Evolutionary conservation across 1,140 invertebrate species (phyloP).

Genomic region (Trichogramma pretiosum): DNA sequence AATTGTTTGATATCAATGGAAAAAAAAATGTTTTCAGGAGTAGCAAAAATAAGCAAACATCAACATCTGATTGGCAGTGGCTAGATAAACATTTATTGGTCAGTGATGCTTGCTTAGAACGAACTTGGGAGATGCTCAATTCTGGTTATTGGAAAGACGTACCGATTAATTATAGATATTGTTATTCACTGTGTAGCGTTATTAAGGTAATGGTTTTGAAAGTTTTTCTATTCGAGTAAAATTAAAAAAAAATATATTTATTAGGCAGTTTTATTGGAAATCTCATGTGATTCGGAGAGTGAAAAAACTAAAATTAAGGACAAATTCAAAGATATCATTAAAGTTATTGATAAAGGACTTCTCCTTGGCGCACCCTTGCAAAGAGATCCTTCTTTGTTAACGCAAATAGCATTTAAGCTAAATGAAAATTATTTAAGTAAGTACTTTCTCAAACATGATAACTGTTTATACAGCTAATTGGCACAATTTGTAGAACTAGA

Average conservation of each 20-base stretch:
- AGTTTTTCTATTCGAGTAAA: too few species aligned
- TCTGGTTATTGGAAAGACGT: conserved; percentile 80
- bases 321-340: conserved; percentile 48
- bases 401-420: conserved; percentile 46
- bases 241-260: too few species aligned
- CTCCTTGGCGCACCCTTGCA: conserved; percentile 66
- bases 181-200: conserved; percentile 55
- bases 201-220: conserved; percentile 56
- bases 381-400: conserved; percentile 43
- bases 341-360: conserved; percentile 72
- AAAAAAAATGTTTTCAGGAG: neutral
- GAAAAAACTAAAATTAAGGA: conserved; percentile 17
- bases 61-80: conserved; percentile 22
- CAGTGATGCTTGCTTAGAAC: conserved; percentile 57
- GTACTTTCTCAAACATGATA: conserved; percentile 18
- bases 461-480: too few species aligned
- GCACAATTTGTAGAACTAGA: too few species aligned
- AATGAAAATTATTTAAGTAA: conserved; percentile 33
- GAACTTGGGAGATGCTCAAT: conserved; percentile 72
- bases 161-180: conserved; percentile 48
- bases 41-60: conserved; percentile 8
- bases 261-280: conserved; percentile 32
- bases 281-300: conserved; percentile 16
- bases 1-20: too few species aligned
- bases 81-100: conserved; percentile 34